A percentile compares a stretch with the other conserved stretches of the same genome.
Conservation (phyloP, 2,113 vertebrate genomes). For the Romanogobio albipinnatus region DNA sequence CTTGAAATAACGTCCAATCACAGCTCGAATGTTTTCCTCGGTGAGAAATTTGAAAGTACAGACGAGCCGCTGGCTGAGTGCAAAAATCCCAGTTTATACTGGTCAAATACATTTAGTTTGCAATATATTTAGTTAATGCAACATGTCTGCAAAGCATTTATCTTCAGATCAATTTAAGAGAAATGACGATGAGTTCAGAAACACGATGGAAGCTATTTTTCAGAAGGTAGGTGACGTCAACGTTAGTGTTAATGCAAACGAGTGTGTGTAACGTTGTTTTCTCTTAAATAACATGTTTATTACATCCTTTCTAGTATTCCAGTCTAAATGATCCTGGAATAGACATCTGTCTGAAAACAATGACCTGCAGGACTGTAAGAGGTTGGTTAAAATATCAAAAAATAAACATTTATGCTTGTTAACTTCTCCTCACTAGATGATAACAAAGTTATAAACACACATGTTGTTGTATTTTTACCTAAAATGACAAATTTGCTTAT, state of each 20-base stretch:
- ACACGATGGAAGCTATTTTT: conserved; percentile 63
- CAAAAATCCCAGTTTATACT: not conserved
- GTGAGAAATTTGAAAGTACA: conserved; percentile 25
- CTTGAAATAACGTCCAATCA: conserved; percentile 40
- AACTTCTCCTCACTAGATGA: not conserved
- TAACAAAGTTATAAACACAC: no score
- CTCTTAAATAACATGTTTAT: not conserved
- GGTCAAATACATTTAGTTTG: not conserved
- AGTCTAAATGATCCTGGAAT: conserved; percentile 52
- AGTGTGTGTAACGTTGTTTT: not conserved
- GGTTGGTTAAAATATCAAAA: conserved; percentile 4
- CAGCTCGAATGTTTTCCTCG: not conserved
- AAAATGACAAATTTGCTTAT: not conserved
- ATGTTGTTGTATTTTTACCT: not conserved
- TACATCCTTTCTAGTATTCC: conserved; percentile 67
- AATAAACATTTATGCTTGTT: not conserved
- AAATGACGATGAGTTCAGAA: conserved; percentile 57
- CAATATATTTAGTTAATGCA: not conserved
- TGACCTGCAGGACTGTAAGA: conserved; percentile 48
- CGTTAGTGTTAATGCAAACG: not conserved
- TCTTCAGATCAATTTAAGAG: not conserved
- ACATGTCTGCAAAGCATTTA: not conserved
- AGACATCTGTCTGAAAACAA: conserved; percentile 65
- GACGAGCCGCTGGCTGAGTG: not conserved
- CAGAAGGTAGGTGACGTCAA: conserved; percentile 61